Conservation (phyloP, 2,797 vertebrate genomes). For the Fundulus diaphanus region DNA sequence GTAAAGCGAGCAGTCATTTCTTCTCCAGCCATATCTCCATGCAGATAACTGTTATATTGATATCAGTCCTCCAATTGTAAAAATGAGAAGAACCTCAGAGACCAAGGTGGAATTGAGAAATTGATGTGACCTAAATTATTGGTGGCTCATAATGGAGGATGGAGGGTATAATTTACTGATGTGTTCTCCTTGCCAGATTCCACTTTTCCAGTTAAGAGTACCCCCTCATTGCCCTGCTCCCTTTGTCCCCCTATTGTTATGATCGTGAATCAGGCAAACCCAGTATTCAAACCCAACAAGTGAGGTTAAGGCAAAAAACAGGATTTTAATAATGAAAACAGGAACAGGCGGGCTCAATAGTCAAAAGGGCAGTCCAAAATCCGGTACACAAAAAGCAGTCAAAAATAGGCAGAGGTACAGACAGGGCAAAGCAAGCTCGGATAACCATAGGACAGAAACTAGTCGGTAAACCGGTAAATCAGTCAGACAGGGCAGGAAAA, state of each 20-base stretch:
- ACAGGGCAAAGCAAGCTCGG: too few species aligned
- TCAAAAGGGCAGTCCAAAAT: too few species aligned
- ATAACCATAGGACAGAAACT: too few species aligned
- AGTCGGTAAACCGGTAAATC: too few species aligned
- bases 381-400: too few species aligned
- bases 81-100: constrained; percentile 17
- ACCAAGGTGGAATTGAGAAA: constrained; percentile 25
- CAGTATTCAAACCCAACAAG: too few species aligned
- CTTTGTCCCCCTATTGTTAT: constrained; percentile 26
- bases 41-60: background rate
- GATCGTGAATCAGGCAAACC: too few species aligned
- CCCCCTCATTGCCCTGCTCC: constrained; percentile 3
- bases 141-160: constrained; percentile 40
- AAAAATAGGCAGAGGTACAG: too few species aligned
- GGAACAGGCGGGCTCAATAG: too few species aligned
- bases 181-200: constrained; percentile 46
- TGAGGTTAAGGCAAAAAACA: too few species aligned
- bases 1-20: constrained; percentile 32
- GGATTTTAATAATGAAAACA: too few species aligned
- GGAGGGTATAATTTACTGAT: constrained; percentile 44
- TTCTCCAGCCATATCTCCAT: background rate
- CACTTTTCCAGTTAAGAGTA: constrained; percentile 16
- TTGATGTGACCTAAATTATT: constrained; percentile 52
- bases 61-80: background rate
- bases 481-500: too few species aligned